These are phyloP conservation scores for Apogon hyalosoma DNA, from an alignment of 2,797 vertebrate species.

Conservation along the genomic window DNA sequence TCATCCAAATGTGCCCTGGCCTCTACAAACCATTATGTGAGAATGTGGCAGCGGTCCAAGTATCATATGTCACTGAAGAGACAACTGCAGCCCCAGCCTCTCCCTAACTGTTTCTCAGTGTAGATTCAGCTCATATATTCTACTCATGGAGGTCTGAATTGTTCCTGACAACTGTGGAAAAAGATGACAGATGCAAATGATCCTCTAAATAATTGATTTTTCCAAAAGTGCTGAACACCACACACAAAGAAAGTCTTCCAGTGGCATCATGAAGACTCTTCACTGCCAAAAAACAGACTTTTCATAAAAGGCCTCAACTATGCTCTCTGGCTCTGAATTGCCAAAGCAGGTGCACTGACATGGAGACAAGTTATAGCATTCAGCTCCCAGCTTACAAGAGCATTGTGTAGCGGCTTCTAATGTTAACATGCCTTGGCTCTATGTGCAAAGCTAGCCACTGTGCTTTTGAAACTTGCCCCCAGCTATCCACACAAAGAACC, in stretches of 20 bases:
- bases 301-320: constrained; percentile 15
- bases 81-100: constrained; percentile 25
- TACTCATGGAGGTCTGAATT: constrained; percentile 44
- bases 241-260: constrained; percentile 39
- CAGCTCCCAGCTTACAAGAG: constrained; percentile 41
- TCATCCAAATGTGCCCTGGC: constrained; percentile 57
- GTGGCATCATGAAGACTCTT: constrained; percentile 20
- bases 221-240: constrained; percentile 20
- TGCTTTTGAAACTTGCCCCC: constrained; percentile 57
- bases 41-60: constrained; percentile 53
- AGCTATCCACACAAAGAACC: constrained; percentile 61
- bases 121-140: constrained; percentile 19
- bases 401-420: constrained; percentile 51
- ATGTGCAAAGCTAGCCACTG: constrained; percentile 40
- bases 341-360: constrained; percentile 65
- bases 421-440: constrained; percentile 39
- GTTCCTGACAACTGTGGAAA: constrained; percentile 67
- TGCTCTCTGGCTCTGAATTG: constrained; percentile 34
- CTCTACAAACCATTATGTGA: constrained; percentile 50
- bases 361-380: constrained; percentile 62
- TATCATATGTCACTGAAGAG: constrained; percentile 45
- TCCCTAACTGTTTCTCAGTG: constrained; percentile 44
- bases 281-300: constrained; percentile 29
- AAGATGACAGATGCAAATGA: constrained; percentile 61
- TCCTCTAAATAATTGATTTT: constrained; percentile 62